A percentile compares a stretch with the other conserved stretches of the same genome.
Conservation (phyloP, 2,113 vertebrate genomes). For the Nipponia nippon region DNA sequence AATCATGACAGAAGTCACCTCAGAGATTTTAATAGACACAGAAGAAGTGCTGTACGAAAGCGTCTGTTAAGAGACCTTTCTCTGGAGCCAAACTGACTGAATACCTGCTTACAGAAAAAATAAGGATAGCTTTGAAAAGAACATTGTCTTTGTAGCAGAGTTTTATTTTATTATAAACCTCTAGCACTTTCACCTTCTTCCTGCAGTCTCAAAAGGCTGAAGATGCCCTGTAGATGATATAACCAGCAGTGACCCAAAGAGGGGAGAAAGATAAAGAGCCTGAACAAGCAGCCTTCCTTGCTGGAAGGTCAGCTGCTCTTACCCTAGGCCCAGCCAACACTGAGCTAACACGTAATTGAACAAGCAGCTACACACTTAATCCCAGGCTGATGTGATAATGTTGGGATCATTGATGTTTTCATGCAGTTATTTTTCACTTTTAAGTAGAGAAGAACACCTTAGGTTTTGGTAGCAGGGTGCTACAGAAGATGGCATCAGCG, state of each 20-base stretch:
- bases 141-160: not conserved
- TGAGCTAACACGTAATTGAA: not conserved
- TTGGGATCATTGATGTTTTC: not conserved
- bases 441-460: not conserved
- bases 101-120: not conserved
- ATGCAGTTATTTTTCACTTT: not conserved
- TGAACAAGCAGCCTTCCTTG: not conserved
- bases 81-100: not conserved
- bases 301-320: not conserved
- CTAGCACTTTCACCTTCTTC: not conserved
- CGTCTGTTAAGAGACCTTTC: not conserved
- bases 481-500: not conserved
- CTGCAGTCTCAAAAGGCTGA: not conserved
- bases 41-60: not conserved
- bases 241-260: not conserved
- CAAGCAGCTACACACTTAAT: not conserved
- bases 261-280: not conserved
- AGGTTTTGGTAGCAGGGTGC: not conserved
- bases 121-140: not conserved
- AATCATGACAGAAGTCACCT: not conserved
- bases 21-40: not conserved
- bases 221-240: not conserved
- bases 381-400: not conserved
- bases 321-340: not conserved
- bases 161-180: constrained; percentile 8